Conservation (phyloP, 2,113 vertebrate species). For the Indicator maculatus region DNA sequence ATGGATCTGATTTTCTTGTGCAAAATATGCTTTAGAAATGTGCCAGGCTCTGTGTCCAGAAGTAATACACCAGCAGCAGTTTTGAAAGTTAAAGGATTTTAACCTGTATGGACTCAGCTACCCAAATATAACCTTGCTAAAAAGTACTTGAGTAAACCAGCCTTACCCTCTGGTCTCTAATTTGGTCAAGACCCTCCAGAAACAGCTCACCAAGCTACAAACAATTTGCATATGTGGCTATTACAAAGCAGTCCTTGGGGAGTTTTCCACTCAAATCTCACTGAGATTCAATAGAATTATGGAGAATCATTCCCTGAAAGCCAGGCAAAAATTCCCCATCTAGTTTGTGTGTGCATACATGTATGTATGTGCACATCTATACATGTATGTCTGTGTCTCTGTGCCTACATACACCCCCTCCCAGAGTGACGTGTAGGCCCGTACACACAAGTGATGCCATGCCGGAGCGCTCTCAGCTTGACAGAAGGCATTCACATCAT, state of each 20-base stretch:
- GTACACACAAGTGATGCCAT: neutral
- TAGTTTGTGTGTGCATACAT: neutral
- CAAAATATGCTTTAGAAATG: constrained; percentile 12
- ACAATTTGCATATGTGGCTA: neutral
- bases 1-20: constrained; percentile 37
- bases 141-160: neutral
- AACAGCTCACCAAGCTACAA: neutral
- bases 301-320: neutral
- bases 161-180: neutral
- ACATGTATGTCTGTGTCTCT: neutral
- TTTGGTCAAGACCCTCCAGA: neutral
- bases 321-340: neutral
- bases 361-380: neutral
- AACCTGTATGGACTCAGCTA: neutral
- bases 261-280: neutral
- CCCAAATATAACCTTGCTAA: neutral
- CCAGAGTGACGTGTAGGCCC: neutral
- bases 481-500: constrained; percentile 15
- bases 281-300: neutral
- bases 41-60: neutral
- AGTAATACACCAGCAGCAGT: neutral
- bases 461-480: neutral
- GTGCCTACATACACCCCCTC: neutral
- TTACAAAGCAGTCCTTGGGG: neutral
- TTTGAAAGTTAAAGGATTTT: neutral